Evolutionary conservation across 2,113 vertebrate genomes (phyloP).

Genomic region (Colius striatus): DNA sequence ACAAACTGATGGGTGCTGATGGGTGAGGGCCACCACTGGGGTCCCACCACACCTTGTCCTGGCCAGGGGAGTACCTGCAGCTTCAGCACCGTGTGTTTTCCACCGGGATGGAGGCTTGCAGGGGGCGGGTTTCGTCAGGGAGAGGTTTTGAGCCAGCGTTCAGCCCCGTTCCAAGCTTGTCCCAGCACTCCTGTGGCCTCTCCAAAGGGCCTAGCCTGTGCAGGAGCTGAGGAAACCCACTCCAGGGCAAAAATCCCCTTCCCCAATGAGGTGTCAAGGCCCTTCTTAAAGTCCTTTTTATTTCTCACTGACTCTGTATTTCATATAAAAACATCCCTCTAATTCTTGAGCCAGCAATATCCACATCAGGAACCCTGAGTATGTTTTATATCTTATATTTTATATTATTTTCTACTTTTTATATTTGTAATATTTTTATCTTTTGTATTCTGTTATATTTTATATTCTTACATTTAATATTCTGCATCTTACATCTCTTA

Average conservation of each 20-base stretch:
- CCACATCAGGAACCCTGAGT: not conserved
- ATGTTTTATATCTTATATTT: too few species aligned
- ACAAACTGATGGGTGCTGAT: not conserved
- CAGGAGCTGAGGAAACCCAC: not conserved
- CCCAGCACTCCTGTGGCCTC: not conserved
- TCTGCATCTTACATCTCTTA: too few species aligned
- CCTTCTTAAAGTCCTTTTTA: not conserved
- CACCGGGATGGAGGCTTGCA: not conserved
- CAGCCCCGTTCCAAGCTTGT: accelerated
- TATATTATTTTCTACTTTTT: not conserved
- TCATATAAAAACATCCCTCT: not conserved
- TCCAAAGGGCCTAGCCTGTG: not conserved
- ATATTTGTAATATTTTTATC: too few species aligned
- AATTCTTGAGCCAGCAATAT: not conserved
- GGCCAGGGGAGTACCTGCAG: accelerated
- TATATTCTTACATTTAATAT: too few species aligned
- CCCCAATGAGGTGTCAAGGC: not conserved
- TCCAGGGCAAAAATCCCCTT: not conserved
- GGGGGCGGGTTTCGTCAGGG: not conserved
- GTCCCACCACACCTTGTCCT: not conserved
- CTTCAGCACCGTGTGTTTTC: not conserved
- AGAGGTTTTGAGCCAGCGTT: accelerated
- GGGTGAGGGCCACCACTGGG: accelerated
- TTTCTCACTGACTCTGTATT: not conserved
- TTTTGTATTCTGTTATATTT: too few species aligned